Evolutionary conservation across 2,888 invertebrate species (phyloP).

Genomic region (Scaptomyza flava): DNA sequence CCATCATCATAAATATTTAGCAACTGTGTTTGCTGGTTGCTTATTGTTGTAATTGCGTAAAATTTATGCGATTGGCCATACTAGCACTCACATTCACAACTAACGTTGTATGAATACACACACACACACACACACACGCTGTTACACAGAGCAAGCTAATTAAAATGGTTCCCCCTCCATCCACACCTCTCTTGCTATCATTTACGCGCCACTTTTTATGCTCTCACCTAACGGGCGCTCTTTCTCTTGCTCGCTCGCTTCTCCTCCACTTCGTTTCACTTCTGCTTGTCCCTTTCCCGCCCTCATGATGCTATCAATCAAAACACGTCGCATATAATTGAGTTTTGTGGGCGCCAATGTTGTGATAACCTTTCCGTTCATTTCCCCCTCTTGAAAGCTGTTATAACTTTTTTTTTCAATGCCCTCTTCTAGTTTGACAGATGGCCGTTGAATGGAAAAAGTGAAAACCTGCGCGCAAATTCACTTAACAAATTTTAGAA

Average conservation of each 20-base stretch:
- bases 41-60: conserved; percentile 46
- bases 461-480: conserved; percentile 47
- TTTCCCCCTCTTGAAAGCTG: neutral
- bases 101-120: conserved; percentile 8
- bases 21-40: conserved; percentile 27
- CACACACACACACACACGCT: conserved; percentile 3
- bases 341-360: conserved; percentile 34
- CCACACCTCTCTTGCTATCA: conserved; percentile 10
- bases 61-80: conserved; percentile 48
- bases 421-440: neutral
- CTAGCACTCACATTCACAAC: conserved; percentile 11
- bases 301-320: conserved; percentile 38
- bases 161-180: conserved; percentile 44
- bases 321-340: conserved; percentile 51
- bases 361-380: conserved; percentile 45
- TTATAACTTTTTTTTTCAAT: no score
- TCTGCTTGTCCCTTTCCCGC: neutral
- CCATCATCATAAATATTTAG: conserved; percentile 27
- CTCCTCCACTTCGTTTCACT: neutral
- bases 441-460: conserved; percentile 1
- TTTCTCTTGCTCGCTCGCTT: neutral
- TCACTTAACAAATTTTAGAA: conserved; percentile 61
- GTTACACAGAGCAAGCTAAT: conserved; percentile 52
- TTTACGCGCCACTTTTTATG: conserved; percentile 21
- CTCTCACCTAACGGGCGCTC: conserved; percentile 14